Percentiles rank a stretch among this genome's conserved stretches.
These are phyloP conservation scores for Aurelia aurita DNA, from an alignment of 30 jellyfish, hydroid and myxozoan species.

Conservation along the genomic window DNA sequence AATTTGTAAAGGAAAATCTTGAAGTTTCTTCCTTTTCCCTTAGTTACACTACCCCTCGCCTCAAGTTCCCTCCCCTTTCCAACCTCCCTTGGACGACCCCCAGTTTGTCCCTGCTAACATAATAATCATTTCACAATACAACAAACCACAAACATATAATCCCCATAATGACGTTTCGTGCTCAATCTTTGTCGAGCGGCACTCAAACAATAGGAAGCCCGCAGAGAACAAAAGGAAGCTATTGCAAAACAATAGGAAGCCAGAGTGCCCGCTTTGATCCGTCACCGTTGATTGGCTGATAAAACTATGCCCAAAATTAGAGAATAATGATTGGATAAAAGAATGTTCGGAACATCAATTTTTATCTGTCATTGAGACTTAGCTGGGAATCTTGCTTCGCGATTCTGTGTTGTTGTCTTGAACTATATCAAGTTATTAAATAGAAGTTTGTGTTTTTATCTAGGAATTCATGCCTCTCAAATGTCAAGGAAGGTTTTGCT, in stretches of 20 bases:
- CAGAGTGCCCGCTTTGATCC: not conserved
- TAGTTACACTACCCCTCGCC: no score
- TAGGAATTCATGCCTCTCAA: conserved; percentile 38
- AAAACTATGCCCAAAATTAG: conserved; percentile 13
- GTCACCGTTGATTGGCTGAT: conserved; percentile 29
- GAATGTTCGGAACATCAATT: conserved; percentile 65
- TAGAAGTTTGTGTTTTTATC: not conserved
- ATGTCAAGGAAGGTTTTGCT: conserved; percentile 18
- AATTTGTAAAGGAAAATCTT: no score
- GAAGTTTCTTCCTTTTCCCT: no score
- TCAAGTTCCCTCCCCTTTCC: no score
- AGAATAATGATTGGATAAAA: conserved; percentile 42
- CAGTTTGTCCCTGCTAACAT: no score
- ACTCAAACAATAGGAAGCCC: no score
- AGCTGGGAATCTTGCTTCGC: no score
- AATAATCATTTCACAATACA: no score
- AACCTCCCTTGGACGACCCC: no score
- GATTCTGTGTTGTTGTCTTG: not conserved
- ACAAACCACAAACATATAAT: not conserved
- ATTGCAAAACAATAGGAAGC: not conserved
- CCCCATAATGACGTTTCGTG: no score
- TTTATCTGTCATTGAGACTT: conserved; percentile 48
- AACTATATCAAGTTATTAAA: not conserved
- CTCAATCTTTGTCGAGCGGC: no score
- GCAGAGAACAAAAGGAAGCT: no score